Base-by-base conservation (phyloP, 1,140 invertebrate genomes). In the Apolygus lucorum region DNA sequence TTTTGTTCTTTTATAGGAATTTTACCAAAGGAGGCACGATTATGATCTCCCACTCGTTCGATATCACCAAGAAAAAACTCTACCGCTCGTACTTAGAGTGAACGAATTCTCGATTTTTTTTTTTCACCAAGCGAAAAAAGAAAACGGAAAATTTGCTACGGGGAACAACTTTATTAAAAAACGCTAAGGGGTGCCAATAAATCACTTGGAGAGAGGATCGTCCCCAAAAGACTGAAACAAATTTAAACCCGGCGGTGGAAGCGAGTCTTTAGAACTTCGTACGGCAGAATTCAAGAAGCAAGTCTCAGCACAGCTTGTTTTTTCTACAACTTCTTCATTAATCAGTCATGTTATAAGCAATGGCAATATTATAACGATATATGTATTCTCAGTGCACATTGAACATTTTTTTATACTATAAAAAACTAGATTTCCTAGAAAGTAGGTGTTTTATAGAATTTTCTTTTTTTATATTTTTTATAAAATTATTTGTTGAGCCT, bases 11-110 rank as follows among this genome's bases (percentile, higher is more conserved):
- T 80, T 80, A 66, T 80, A 91, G 89, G 84, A 91, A 91, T 78
- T 79, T 92, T 72, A 88, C 89, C 68, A 86, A 88, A 79, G 86
- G 88, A 77, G 88, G 88, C 75, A 90, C 90, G 69, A 88, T 93
- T 76, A 87, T 93, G 78, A 88, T 93, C 77, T 90, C 90, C 81
- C 87, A 88, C 73, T 87, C 88, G 75, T 93, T 91, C 81, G 87
- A 85, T 71, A 81, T 93, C 79, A 88, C 87, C 75, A 93, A 93
- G 82, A 92, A 91, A 79, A 93, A 93, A 79, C 82, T 93, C 59
- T 93, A 92, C 83, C 83, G 90, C 77, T 88, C 85, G 71, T 88
- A 84, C 76, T 81, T 84, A 74, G 73, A 75, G 34, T 74, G 63
- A 71, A 66, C 63, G 25, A 52, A 17, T 42, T 42, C 4, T 8